These are phyloP conservation scores for Strix aluco DNA, from an alignment of 2,113 vertebrate genomes.

Conservation along the genomic window DNA sequence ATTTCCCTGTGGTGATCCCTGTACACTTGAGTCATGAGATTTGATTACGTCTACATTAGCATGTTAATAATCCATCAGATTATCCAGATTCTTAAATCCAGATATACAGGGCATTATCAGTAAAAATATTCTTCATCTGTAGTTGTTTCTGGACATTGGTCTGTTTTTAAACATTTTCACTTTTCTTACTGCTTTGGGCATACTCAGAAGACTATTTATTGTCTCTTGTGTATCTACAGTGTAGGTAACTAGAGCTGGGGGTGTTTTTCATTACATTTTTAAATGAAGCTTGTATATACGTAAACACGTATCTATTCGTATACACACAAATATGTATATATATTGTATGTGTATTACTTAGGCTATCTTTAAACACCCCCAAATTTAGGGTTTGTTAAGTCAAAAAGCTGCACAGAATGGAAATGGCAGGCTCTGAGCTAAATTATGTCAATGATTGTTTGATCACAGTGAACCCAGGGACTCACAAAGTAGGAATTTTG, in stretches of 20 bases:
- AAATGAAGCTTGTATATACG: not conserved
- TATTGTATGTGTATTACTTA: accelerated
- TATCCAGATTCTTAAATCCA: not conserved
- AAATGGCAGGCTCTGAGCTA: not conserved
- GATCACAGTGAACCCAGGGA: not conserved
- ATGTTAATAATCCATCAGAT: conserved; percentile 9
- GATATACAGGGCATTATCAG: not conserved
- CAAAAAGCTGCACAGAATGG: not conserved
- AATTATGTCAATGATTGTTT: not conserved
- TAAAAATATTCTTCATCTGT: not conserved
- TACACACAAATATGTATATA: not conserved
- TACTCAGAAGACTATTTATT: not conserved
- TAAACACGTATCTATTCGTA: accelerated
- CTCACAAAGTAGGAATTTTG: not conserved
- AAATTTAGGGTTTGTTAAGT: not conserved
- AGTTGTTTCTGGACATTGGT: not conserved
- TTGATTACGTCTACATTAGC: conserved; percentile 15
- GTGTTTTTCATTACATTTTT: not conserved
- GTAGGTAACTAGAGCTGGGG: not conserved
- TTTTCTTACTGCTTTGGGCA: not conserved
- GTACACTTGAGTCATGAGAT: not conserved
- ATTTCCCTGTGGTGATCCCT: conserved; percentile 6
- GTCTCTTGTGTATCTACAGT: not conserved
- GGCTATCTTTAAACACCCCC: not conserved
- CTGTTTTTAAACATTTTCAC: not conserved